Percentiles rank a stretch among this genome's conserved stretches.
These are phyloP conservation scores for Elephas maximus DNA, from an alignment of 2,113 vertebrate species.

Conservation along the genomic window DNA sequence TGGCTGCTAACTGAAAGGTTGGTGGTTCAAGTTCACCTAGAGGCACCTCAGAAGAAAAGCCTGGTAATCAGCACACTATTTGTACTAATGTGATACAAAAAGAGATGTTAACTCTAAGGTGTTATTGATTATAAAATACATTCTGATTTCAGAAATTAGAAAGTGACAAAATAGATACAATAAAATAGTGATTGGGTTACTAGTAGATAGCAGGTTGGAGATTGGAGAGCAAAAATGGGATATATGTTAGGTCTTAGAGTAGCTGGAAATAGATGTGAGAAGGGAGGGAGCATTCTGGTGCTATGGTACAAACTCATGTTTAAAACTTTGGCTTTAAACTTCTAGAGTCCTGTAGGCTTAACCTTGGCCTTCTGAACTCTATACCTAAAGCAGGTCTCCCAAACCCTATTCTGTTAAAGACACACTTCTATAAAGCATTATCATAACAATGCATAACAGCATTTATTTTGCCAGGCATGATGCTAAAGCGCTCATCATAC, in stretches of 20 bases:
- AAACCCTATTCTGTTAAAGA: neutral
- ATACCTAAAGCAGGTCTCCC: neutral
- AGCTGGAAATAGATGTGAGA: neutral
- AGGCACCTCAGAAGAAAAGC: neutral
- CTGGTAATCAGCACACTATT: neutral
- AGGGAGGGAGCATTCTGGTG: neutral
- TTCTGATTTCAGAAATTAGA: constrained; percentile 41
- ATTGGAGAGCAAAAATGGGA: neutral
- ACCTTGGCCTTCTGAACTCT: neutral
- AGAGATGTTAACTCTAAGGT: neutral
- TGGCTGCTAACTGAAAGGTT: no score
- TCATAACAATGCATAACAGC: neutral
- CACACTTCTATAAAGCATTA: neutral
- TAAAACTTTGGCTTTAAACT: constrained; percentile 31
- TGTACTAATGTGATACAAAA: neutral
- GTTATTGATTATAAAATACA: neutral
- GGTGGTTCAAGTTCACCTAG: neutral
- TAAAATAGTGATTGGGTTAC: neutral
- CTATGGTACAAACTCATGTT: neutral
- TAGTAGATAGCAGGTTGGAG: neutral
- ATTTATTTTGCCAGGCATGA: neutral
- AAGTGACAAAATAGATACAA: neutral
- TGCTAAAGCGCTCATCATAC: neutral
- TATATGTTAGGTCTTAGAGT: neutral
- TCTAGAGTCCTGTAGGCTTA: neutral